These are phyloP conservation scores for Poeciliopsis occidentalis DNA, from an alignment of 2,113 vertebrate genomes.

Conservation along the genomic window DNA sequence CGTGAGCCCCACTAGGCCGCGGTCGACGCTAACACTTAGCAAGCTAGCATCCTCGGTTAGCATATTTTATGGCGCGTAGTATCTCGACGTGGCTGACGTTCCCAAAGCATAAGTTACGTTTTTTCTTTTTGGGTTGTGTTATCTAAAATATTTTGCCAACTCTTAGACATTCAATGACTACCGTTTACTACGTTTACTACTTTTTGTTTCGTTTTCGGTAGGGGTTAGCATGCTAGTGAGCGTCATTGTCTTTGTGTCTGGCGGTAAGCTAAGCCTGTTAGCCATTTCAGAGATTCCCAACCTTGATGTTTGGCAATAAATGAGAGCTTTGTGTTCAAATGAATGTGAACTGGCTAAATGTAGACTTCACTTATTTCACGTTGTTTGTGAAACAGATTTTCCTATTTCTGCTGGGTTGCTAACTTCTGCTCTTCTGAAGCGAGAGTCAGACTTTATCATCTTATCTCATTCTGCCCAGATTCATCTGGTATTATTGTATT, in stretches of 20 bases:
- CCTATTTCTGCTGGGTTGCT: no score
- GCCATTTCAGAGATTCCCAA: slow-evolving; percentile 41
- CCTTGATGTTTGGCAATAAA: not conserved
- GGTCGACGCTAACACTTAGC: slow-evolving; percentile 9
- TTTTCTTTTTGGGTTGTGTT: no score
- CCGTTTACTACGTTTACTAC: not conserved
- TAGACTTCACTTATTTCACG: no score
- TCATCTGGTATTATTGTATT: not conserved
- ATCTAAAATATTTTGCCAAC: no score
- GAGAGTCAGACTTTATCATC: not conserved
- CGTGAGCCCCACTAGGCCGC: slow-evolving; percentile 44
- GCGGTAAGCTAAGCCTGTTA: slow-evolving; percentile 40
- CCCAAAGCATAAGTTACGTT: no score
- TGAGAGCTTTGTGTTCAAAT: not conserved
- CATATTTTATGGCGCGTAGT: not conserved
- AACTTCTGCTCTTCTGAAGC: not conserved
- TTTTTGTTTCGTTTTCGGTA: slow-evolving; percentile 42
- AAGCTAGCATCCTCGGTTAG: slow-evolving; percentile 4
- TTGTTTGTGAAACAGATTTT: no score
- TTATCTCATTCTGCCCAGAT: not conserved
- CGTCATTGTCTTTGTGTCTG: slow-evolving; percentile 68
- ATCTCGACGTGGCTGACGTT: not conserved
- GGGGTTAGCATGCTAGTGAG: slow-evolving; percentile 57
- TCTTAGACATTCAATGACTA: not conserved
- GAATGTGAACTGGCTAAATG: not conserved